phyloP scores from a whole-genome alignment of 2,113 vertebrate genomes.

The Fukomys damarensis region DNA sequence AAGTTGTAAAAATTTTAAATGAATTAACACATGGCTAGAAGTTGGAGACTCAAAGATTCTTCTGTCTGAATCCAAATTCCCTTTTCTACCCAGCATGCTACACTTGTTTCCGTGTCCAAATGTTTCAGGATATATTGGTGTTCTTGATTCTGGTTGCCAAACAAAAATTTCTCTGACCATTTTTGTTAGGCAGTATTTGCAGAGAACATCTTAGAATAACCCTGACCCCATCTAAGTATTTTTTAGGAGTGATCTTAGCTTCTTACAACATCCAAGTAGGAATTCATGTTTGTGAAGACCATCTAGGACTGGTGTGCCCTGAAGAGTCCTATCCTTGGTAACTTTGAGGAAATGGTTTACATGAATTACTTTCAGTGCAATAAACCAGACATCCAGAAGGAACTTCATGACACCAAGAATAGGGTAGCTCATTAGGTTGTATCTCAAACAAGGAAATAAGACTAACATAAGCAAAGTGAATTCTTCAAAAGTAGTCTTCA shows the following conservation, averaged over 20 bases:
- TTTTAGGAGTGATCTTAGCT: conserved; percentile 31
- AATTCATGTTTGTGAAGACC: conserved; percentile 31
- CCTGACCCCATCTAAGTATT: background rate
- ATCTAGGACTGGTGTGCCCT: background rate
- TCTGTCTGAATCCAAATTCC: background rate
- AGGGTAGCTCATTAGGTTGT: background rate
- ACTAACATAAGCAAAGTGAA: conserved; percentile 68
- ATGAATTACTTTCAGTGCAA: background rate
- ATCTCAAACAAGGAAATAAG: conserved; percentile 37
- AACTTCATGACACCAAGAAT: conserved; percentile 6
- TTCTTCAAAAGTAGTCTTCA: conserved; percentile 46
- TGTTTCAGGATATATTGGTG: background rate
- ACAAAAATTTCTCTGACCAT: background rate
- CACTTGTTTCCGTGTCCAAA: background rate
- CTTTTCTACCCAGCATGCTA: background rate
- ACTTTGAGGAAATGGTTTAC: conserved; percentile 3
- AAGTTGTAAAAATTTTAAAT: background rate
- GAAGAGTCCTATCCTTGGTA: background rate
- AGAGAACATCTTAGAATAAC: background rate
- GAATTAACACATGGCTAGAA: background rate
- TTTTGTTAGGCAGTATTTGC: conserved; percentile 26
- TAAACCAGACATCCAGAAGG: background rate
- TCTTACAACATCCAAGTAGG: background rate
- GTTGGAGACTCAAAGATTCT: background rate
- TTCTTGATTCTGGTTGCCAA: conserved; percentile 25